phyloP scores from a whole-genome alignment of 30 jellyfish, hydroid and myxozoan species.

The Catostylus mosaicus region DNA sequence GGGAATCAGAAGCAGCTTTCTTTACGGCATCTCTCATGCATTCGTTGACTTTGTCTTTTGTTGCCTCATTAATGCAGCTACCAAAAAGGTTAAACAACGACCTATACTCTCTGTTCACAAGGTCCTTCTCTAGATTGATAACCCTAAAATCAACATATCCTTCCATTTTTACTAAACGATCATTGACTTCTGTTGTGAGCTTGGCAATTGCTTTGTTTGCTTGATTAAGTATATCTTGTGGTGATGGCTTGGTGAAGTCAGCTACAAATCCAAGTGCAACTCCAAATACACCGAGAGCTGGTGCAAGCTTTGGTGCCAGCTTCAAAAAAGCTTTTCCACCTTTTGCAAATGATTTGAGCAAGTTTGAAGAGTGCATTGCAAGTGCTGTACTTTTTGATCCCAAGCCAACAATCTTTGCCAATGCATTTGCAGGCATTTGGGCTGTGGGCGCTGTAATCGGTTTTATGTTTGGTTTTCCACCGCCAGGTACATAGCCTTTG shows the following conservation, averaged over 20 bases:
- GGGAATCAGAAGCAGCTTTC: neutral
- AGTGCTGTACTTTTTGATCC: neutral
- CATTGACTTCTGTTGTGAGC: slow-evolving; percentile 52
- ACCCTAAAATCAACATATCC: slow-evolving; percentile 36
- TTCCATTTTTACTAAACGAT: slow-evolving; percentile 26
- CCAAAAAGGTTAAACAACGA: slow-evolving; percentile 22
- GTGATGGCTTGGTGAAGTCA: slow-evolving; percentile 23
- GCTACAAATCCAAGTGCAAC: slow-evolving; percentile 29
- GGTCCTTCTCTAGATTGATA: slow-evolving; percentile 24
- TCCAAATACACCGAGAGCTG: slow-evolving; percentile 54
- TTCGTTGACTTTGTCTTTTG: slow-evolving; percentile 13
- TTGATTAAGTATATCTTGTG: slow-evolving; percentile 24
- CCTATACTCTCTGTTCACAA: slow-evolving; percentile 22
- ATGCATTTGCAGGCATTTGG: neutral
- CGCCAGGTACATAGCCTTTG: slow-evolving; percentile 49
- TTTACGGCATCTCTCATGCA: slow-evolving; percentile 38
- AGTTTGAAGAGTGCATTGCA: neutral
- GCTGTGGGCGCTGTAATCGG: slow-evolving; percentile 17
- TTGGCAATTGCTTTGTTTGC: slow-evolving; percentile 49
- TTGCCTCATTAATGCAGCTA: slow-evolving; percentile 23
- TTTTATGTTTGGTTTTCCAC: slow-evolving; percentile 6
- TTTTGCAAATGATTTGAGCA: slow-evolving; percentile 1
- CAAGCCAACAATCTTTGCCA: slow-evolving; percentile 2
- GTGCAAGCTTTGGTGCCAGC: slow-evolving; percentile 44
- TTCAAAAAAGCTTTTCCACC: slow-evolving; percentile 3